phyloP scores from a whole-genome alignment of 2,113 vertebrate species.

The Pardalotus punctatus region DNA sequence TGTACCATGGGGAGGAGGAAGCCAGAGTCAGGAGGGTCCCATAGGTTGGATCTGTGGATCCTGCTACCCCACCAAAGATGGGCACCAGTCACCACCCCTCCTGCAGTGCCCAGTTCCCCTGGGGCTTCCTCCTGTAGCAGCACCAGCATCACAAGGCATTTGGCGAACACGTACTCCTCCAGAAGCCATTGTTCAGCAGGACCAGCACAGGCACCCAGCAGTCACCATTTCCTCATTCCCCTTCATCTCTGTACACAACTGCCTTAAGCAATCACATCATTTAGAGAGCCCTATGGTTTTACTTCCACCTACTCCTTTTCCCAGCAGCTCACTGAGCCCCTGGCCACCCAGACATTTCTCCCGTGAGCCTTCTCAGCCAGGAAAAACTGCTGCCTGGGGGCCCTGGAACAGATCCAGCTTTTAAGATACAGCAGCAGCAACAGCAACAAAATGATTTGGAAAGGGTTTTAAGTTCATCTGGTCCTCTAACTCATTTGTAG shows the following conservation, averaged over 20 bases:
- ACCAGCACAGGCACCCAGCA: not conserved
- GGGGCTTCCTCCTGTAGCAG: not conserved
- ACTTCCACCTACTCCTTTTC: not conserved
- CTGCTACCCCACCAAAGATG: not conserved
- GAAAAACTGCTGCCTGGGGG: not conserved
- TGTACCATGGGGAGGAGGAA: not conserved
- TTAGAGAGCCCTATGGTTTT: not conserved
- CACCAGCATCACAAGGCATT: not conserved
- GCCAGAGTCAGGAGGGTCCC: not conserved
- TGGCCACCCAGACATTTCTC: not conserved
- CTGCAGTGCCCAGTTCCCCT: not conserved
- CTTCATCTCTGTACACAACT: not conserved
- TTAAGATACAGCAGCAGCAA: not conserved
- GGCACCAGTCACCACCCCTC: not conserved
- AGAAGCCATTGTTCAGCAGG: not conserved
- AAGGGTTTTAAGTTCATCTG: slow-evolving; percentile 1
- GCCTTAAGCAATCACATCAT: not conserved
- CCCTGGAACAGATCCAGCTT: not conserved
- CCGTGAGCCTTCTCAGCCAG: not conserved
- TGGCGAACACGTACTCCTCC: not conserved
- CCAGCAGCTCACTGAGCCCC: not conserved
- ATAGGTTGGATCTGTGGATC: not conserved
- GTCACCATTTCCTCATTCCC: not conserved
- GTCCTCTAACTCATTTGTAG: not conserved
- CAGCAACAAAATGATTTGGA: not conserved